Evolutionary conservation across 1,140 invertebrate species (phyloP).

Genomic region (Formica selysi): DNA sequence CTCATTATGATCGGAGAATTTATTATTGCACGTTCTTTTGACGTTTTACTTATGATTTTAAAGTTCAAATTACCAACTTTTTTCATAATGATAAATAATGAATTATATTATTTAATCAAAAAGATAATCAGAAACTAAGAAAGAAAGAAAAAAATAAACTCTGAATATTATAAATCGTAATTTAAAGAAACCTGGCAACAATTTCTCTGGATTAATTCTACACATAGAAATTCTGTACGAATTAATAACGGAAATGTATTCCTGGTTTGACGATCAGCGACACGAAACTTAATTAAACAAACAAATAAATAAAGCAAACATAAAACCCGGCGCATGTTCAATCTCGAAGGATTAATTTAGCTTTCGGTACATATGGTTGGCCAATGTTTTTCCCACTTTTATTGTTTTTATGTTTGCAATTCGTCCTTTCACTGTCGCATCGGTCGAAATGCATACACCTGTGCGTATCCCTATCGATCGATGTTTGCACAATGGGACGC

Average conservation of each 20-base stretch:
- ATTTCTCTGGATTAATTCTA: constrained; percentile 28
- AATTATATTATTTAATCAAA: neutral
- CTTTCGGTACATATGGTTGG: constrained; percentile 15
- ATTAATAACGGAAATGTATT: constrained; percentile 27
- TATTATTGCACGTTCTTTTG: neutral
- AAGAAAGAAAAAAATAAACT: neutral
- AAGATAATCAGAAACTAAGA: neutral
- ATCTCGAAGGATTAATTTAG: constrained; percentile 62
- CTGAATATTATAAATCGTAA: neutral
- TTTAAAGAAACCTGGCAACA: neutral
- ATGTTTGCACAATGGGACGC: constrained; percentile 24
- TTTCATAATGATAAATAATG: neutral
- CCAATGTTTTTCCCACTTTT: constrained; percentile 17
- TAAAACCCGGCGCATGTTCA: constrained; percentile 35
- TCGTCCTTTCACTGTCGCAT: constrained; percentile 10
- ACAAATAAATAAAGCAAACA: constrained; percentile 59
- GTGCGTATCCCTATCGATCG: constrained; percentile 46
- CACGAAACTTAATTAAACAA: constrained; percentile 56
- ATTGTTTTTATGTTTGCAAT: constrained; percentile 55
- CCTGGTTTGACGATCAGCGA: constrained; percentile 10
- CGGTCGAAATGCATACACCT: constrained; percentile 44
- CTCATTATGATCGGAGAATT: neutral
- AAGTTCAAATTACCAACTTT: neutral
- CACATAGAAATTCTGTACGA: constrained; percentile 20
- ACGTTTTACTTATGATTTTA: neutral